Evolutionary conservation across 2,113 vertebrate species (phyloP).

Genomic region (Mustela lutreola): DNA sequence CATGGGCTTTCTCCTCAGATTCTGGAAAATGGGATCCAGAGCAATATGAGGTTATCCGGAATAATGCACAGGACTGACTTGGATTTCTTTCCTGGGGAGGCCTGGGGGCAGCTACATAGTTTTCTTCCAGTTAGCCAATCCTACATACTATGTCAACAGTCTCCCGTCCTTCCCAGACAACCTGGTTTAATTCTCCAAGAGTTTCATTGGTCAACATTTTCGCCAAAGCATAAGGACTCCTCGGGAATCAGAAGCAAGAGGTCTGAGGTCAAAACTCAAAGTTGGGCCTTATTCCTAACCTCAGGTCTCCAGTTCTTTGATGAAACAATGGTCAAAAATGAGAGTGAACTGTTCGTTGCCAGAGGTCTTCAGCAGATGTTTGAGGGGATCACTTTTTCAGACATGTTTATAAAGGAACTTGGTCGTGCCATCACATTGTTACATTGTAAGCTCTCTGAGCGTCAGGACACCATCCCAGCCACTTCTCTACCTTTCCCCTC

Average conservation of each 20-base stretch:
- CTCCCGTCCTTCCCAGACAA: constrained; percentile 34
- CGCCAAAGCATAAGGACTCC: not conserved
- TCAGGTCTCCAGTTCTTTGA: not conserved
- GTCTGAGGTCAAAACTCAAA: constrained; percentile 32
- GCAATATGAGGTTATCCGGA: not conserved
- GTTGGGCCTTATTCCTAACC: constrained; percentile 14
- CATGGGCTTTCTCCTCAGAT: constrained; percentile 5
- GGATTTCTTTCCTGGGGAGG: constrained; percentile 22
- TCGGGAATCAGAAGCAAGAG: constrained; percentile 25
- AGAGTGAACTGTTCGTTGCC: not conserved
- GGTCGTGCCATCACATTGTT: not conserved
- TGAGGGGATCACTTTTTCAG: not conserved
- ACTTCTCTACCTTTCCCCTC: not conserved
- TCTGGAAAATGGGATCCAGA: constrained; percentile 10
- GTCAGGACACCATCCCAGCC: not conserved
- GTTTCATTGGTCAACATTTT: constrained; percentile 23
- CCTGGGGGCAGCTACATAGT: not conserved
- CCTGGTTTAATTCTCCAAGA: constrained; percentile 17
- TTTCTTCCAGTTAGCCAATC: not conserved
- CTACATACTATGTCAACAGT: not conserved
- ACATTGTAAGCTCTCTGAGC: not conserved
- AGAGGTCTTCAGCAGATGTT: constrained; percentile 33
- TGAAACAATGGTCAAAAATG: constrained; percentile 36
- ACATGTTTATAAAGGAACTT: constrained; percentile 50
- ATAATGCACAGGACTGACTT: not conserved